Conservation (phyloP, 2,888 invertebrate species). For the Catocala nupta region DNA sequence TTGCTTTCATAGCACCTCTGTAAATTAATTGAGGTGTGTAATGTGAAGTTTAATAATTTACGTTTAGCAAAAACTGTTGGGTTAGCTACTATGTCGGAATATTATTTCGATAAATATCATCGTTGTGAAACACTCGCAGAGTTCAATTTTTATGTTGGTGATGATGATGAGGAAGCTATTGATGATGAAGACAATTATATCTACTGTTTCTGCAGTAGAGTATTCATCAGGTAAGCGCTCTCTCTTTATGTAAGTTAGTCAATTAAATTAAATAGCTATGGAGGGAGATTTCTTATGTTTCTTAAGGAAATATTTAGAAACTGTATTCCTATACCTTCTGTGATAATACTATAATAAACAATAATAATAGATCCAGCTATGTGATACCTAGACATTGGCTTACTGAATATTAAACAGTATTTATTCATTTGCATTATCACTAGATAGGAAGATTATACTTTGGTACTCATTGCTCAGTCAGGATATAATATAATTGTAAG, state of each 20-base stretch:
- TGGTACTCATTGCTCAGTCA: too few relatives aligned
- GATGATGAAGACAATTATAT: conserved; percentile 84
- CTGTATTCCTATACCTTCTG: too few relatives aligned
- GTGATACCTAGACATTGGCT: too few relatives aligned
- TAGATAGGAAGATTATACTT: too few relatives aligned
- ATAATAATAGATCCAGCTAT: too few relatives aligned
- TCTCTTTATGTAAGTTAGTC: not conserved
- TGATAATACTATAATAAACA: too few relatives aligned
- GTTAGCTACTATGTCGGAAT: conserved; percentile 71
- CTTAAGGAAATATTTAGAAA: too few relatives aligned
- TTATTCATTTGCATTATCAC: too few relatives aligned
- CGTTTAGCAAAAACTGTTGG: conserved; percentile 10
- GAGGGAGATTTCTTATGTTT: not conserved
- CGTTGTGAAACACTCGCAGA: conserved; percentile 91
- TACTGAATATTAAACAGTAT: too few relatives aligned
- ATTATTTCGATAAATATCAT: conserved; percentile 75
- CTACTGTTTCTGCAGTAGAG: conserved; percentile 91
- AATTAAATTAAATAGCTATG: not conserved
- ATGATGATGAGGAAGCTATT: conserved; percentile 65
- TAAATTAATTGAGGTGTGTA: not conserved
- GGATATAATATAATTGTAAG: too few relatives aligned
- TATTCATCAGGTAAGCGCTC: conserved; percentile 88
- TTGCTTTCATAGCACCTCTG: not conserved
- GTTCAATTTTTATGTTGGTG: conserved; percentile 83
- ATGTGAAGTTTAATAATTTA: conserved; percentile 12